Percentiles rank a stretch among this genome's conserved stretches.
Conservation (phyloP, 2,113 vertebrate species). For the Chelonoidis abingdonii region DNA sequence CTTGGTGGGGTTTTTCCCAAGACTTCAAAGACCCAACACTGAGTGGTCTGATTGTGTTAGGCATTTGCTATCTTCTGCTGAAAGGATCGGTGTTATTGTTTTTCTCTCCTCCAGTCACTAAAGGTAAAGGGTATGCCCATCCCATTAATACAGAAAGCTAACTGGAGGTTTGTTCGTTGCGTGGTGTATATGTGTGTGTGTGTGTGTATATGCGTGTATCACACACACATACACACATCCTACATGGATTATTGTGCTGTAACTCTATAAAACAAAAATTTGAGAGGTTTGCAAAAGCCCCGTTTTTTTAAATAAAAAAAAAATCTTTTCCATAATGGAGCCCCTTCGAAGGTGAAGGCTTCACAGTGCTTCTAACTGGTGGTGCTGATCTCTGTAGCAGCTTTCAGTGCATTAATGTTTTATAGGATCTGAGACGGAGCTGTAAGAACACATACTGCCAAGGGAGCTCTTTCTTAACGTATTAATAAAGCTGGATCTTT, state of each 20-base stretch:
- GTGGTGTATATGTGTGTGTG: background rate
- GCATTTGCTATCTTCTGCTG: background rate
- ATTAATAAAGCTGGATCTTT: conserved; percentile 85
- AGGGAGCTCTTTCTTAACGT: conserved; percentile 82
- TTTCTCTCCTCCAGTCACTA: background rate
- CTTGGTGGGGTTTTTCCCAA: background rate
- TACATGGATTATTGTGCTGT: background rate
- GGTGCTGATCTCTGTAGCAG: conserved; percentile 81
- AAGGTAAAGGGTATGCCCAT: conserved; percentile 18
- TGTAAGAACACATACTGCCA: conserved; percentile 85
- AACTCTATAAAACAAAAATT: background rate
- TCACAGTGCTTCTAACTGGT: conserved; percentile 61
- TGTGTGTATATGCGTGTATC: background rate
- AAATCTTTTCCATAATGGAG: conserved; percentile 30
- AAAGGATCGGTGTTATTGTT: background rate
- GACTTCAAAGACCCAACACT: fast-evolving
- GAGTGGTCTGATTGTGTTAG: background rate
- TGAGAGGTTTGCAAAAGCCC: background rate
- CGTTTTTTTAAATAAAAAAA: conserved; percentile 40
- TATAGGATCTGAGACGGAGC: conserved; percentile 85
- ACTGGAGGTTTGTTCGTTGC: conserved; percentile 2
- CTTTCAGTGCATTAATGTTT: conserved; percentile 90
- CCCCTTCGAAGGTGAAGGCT: conserved; percentile 66
- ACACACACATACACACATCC: background rate
- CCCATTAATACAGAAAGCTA: conserved; percentile 54